Conservation (phyloP, 2,797 vertebrate genomes). For the Leptatherina wallacei region DNA sequence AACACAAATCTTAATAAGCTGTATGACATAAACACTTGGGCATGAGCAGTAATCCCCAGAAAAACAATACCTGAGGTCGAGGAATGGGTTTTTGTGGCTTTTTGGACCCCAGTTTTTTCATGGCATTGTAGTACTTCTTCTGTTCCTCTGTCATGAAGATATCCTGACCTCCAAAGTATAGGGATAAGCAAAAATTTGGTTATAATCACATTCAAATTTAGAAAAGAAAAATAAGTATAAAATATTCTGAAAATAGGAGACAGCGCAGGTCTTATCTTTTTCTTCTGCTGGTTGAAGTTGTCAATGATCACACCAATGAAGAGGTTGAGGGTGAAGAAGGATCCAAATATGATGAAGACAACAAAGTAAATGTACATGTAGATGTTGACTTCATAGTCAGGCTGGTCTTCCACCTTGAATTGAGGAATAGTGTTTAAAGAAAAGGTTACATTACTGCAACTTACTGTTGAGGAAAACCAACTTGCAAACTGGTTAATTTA, state of each 20-base stretch:
- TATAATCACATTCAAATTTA: slow-evolving; percentile 78
- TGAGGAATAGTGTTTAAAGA: slow-evolving; percentile 19
- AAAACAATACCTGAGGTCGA: slow-evolving; percentile 88
- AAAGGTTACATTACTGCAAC: slow-evolving; percentile 1
- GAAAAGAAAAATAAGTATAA: slow-evolving; percentile 7
- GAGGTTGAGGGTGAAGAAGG: slow-evolving; percentile 98
- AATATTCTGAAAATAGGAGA: slow-evolving; percentile 5
- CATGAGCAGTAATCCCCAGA: neutral
- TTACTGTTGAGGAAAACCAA: neutral
- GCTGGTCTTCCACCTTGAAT: slow-evolving; percentile 89
- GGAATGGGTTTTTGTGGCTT: slow-evolving; percentile 99
- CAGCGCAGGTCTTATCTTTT: slow-evolving; percentile 93
- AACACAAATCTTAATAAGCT: neutral
- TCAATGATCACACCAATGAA: slow-evolving; percentile 99
- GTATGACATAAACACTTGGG: neutral
- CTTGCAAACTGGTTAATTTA: neutral
- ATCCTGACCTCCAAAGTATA: slow-evolving; percentile 99
- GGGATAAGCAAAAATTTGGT: slow-evolving; percentile 79
- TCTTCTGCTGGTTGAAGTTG: slow-evolving; percentile 99
- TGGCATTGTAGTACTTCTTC: slow-evolving; percentile 99
- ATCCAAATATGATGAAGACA: slow-evolving; percentile 99
- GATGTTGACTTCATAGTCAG: slow-evolving; percentile 96
- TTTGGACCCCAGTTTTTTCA: slow-evolving; percentile 99
- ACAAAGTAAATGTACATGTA: slow-evolving; percentile 99
- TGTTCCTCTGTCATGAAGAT: slow-evolving; percentile 99